Conservation (phyloP, 2,888 invertebrate species). For the Girardia tigrina region DNA sequence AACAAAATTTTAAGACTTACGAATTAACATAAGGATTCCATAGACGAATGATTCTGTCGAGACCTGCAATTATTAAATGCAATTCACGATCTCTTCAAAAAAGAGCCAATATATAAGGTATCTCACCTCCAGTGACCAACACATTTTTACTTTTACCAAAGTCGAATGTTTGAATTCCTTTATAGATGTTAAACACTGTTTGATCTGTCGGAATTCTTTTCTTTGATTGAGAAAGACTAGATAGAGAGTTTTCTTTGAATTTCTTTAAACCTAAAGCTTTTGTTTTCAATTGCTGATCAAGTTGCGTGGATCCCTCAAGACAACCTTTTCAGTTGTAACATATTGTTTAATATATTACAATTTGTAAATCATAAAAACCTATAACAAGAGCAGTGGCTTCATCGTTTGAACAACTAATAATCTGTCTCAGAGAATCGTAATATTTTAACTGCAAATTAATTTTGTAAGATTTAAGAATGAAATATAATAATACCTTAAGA, state of each 20-base stretch:
- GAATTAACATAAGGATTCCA: slow-evolving; percentile 50
- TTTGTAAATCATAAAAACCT: slow-evolving; percentile 41
- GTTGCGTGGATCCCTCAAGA: slow-evolving; percentile 47
- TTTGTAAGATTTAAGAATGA: not conserved
- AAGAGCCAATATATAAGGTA: not conserved
- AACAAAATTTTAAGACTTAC: slow-evolving; percentile 40
- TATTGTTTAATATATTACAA: not conserved
- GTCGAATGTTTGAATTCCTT: slow-evolving; percentile 51
- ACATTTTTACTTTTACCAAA: slow-evolving; percentile 49
- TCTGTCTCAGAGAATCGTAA: slow-evolving; percentile 47
- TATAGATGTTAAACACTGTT: slow-evolving; percentile 48
- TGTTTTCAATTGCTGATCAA: slow-evolving; percentile 44
- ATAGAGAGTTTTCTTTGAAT: not conserved
- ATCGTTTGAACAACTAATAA: slow-evolving; percentile 50
- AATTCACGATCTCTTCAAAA: no score
- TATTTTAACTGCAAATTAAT: slow-evolving; percentile 43
- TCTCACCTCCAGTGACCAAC: slow-evolving; percentile 48
- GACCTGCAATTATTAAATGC: no score
- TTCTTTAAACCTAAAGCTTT: not conserved
- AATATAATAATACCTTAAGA: slow-evolving; percentile 42
- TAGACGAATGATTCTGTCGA: slow-evolving; percentile 49
- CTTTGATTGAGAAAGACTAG: slow-evolving; percentile 34
- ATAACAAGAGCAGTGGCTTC: slow-evolving; percentile 48
- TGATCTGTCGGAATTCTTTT: slow-evolving; percentile 45
- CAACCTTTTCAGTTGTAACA: slow-evolving; percentile 42